These are phyloP conservation scores for Erannis defoliaria DNA, from an alignment of 2,888 invertebrate species.

Conservation along the genomic window DNA sequence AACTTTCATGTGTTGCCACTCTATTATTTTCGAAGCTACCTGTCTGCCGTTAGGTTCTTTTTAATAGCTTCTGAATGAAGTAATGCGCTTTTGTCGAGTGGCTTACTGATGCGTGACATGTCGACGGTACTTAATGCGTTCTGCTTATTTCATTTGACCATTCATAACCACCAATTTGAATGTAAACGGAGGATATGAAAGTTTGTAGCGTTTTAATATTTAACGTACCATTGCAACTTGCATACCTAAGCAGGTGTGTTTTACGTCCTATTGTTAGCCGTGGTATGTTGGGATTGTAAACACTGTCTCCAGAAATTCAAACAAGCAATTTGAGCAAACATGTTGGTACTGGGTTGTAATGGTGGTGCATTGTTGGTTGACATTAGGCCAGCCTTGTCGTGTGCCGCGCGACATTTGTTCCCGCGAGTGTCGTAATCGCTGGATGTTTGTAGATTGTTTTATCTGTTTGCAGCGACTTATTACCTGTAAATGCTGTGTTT, in stretches of 20 bases:
- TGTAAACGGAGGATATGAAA: constrained; percentile 45
- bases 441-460: constrained; percentile 59
- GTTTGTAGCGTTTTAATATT: constrained; percentile 46
- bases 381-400: constrained; percentile 51
- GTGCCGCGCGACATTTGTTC: constrained; percentile 55
- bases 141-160: constrained; percentile 34
- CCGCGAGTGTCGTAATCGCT: constrained; percentile 57
- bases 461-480: constrained; percentile 52
- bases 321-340: constrained; percentile 65
- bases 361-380: constrained; percentile 50
- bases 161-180: constrained; percentile 40
- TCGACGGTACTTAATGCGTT: constrained; percentile 33
- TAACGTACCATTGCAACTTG: constrained; percentile 42
- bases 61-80: constrained; percentile 33
- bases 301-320: constrained; percentile 69
- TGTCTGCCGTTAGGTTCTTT: constrained; percentile 26
- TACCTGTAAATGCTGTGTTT: constrained; percentile 45
- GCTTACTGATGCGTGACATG: constrained; percentile 38
- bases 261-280: constrained; percentile 59
- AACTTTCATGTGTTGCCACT: constrained; percentile 41
- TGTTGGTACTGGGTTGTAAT: constrained; percentile 40
- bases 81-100: constrained; percentile 33
- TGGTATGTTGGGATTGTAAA: constrained; percentile 72
- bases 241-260: constrained; percentile 48
- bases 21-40: constrained; percentile 40